Evolutionary conservation across 2,113 vertebrate species (phyloP).

Genomic region (Myrmecophaga tridactyla): DNA sequence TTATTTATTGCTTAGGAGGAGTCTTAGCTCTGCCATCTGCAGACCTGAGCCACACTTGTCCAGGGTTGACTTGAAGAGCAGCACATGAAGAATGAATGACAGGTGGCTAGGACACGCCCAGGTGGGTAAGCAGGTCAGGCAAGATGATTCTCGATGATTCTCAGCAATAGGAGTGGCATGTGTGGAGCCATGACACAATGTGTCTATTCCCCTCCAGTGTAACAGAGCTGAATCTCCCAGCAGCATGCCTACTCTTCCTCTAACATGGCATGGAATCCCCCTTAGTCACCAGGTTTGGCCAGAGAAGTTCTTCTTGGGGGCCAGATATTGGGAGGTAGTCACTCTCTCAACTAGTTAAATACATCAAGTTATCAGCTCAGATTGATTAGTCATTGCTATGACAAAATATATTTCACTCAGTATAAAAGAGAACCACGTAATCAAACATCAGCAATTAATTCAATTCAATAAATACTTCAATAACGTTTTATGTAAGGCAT

Average conservation of each 20-base stretch:
- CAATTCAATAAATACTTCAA: background rate
- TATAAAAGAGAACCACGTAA: background rate
- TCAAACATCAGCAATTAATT: background rate
- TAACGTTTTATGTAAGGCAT: background rate
- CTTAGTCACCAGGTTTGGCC: background rate
- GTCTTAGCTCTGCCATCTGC: background rate
- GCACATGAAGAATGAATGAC: background rate
- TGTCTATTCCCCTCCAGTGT: background rate
- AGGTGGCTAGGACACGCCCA: background rate
- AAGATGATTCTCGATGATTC: background rate
- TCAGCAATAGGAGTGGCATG: background rate
- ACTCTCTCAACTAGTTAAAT: background rate
- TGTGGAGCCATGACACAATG: background rate
- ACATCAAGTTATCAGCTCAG: background rate
- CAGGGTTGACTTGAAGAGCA: background rate
- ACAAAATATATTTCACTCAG: background rate
- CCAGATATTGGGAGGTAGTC: background rate
- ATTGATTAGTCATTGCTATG: background rate
- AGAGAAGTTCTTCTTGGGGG: background rate
- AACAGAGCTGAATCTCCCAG: background rate
- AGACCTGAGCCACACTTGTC: background rate
- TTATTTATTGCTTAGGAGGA: background rate
- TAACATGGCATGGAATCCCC: background rate
- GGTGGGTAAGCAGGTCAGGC: background rate
- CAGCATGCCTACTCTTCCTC: background rate